Conservation (phyloP, 2,888 invertebrate species). For the Ceraclea dissimilis region DNA sequence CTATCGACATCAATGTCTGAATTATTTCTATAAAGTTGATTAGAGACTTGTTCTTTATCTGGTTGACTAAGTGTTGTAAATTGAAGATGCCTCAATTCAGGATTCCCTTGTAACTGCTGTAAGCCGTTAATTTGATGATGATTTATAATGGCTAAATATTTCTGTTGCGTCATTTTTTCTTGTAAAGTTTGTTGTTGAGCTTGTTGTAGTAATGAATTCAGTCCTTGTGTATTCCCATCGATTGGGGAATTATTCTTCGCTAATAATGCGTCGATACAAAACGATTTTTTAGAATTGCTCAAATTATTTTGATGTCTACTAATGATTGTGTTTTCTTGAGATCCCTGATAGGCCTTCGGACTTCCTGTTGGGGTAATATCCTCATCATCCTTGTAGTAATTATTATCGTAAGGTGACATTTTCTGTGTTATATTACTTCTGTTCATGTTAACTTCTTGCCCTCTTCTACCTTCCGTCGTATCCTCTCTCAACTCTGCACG, state of each 20-base stretch:
- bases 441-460: conserved; percentile 9
- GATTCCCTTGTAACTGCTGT: conserved; percentile 13
- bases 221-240: conserved; percentile 31
- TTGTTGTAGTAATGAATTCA: conserved; percentile 30
- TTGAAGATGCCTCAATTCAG: conserved; percentile 9
- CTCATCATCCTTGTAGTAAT: conserved; percentile 39
- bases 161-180: conserved; percentile 37
- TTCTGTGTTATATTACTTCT: conserved; percentile 18
- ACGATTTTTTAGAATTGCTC: conserved; percentile 54
- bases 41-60: conserved; percentile 35
- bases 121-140: conserved; percentile 28
- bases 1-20: conserved; percentile 21
- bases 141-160: conserved; percentile 38
- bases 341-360: conserved; percentile 17
- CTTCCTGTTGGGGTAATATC: conserved; percentile 37
- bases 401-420: conserved; percentile 25
- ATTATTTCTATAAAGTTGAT: conserved; percentile 10
- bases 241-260: conserved; percentile 49
- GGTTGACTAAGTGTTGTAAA: conserved; percentile 10
- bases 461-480: not conserved
- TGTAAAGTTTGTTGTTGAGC: conserved; percentile 35
- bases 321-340: conserved; percentile 36
- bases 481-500: not conserved
- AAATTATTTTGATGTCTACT: conserved; percentile 31
- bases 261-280: conserved; percentile 84